Conservation (phyloP, 2,888 invertebrate genomes). For the Aleiodes leptofemur region DNA sequence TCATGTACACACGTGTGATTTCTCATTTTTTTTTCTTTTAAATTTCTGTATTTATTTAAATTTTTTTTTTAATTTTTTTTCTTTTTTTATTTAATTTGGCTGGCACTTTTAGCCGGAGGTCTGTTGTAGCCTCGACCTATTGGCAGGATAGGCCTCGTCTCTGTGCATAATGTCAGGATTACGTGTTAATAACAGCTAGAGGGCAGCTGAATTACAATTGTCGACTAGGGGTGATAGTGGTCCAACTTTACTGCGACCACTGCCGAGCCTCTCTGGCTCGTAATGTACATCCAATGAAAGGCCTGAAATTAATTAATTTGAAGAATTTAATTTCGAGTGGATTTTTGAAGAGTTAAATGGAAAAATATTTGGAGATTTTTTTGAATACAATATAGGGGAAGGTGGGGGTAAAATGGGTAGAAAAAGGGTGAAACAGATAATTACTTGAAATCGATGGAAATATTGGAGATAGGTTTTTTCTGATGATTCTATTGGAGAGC, state of each 20-base stretch:
- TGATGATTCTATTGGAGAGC: too few relatives aligned
- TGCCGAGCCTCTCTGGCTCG: constrained; percentile 82
- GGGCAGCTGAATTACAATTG: constrained; percentile 83
- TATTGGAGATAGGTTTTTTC: too few relatives aligned
- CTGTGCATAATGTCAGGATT: constrained; percentile 49
- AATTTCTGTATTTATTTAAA: not conserved
- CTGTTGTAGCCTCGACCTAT: constrained; percentile 38
- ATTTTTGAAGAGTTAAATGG: not conserved
- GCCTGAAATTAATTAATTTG: constrained; percentile 74
- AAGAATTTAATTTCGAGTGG: constrained; percentile 9
- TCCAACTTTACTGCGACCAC: constrained; percentile 84
- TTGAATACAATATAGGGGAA: too few relatives aligned
- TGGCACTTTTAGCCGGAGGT: constrained; percentile 30
- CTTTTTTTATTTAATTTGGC: not conserved
- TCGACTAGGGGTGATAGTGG: constrained; percentile 88
- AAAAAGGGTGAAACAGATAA: too few relatives aligned
- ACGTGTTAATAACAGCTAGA: constrained; percentile 76
- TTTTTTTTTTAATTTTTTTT: not conserved
- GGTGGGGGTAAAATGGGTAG: too few relatives aligned
- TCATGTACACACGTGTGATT: constrained; percentile 9
- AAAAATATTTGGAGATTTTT: constrained; percentile 4
- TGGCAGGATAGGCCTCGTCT: constrained; percentile 59
- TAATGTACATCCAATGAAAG: constrained; percentile 87
- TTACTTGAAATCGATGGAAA: too few relatives aligned
- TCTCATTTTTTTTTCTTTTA: not conserved